phyloP scores from a whole-genome alignment of 1,140 invertebrate genomes.

The Trigoniulus corallinus region DNA sequence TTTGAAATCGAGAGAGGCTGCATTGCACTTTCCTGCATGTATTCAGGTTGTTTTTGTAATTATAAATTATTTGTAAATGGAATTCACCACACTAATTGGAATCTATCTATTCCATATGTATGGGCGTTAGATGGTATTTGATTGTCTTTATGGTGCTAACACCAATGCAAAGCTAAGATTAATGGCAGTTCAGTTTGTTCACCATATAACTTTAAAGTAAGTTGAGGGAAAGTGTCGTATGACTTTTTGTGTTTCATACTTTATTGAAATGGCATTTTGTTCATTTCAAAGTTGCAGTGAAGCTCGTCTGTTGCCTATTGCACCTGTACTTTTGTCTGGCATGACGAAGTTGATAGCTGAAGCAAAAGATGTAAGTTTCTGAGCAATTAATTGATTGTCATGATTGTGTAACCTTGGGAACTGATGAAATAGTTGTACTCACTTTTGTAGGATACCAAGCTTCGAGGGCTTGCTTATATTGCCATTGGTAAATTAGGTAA shows the following conservation, averaged over 20 bases:
- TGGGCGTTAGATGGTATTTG: constrained; percentile 77
- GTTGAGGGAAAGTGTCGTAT: constrained; percentile 15
- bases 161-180: constrained; percentile 65
- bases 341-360: constrained; percentile 47
- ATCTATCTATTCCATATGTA: no score
- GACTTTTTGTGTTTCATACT: neutral
- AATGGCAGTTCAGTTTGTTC: constrained; percentile 60
- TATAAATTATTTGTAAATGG: neutral
- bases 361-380: constrained; percentile 31
- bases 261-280: constrained; percentile 3
- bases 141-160: constrained; percentile 64
- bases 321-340: constrained; percentile 45
- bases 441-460: constrained; percentile 25
- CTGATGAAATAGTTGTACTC: neutral
- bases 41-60: constrained; percentile 41
- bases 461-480: constrained; percentile 53
- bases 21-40: constrained; percentile 56
- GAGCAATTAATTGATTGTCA: no score
- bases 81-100: neutral
- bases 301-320: constrained; percentile 40
- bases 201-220: constrained; percentile 61
- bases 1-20: constrained; percentile 56
- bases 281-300: constrained; percentile 37
- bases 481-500: constrained; percentile 52
- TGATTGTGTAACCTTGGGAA: no score